These are phyloP conservation scores for Rynchops niger DNA, from an alignment of 2,113 vertebrate genomes.

Conservation along the genomic window DNA sequence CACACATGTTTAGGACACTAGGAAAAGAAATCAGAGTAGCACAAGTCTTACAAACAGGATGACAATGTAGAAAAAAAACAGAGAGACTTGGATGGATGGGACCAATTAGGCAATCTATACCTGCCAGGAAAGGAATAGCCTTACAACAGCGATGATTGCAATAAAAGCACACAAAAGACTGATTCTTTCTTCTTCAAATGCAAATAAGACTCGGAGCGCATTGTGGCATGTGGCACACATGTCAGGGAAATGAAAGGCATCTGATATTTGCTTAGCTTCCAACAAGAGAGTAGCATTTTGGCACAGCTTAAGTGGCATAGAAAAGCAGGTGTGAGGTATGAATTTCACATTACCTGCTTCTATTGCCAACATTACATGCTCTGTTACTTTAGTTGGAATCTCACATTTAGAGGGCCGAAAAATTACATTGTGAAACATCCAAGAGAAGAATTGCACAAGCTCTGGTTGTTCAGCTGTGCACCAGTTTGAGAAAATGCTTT, in stretches of 20 bases:
- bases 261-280: slow-evolving; percentile 47
- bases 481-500: slow-evolving; percentile 1
- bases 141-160: neutral
- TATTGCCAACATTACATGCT: slow-evolving; percentile 17
- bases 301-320: neutral
- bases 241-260: slow-evolving; percentile 36
- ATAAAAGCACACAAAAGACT: slow-evolving; percentile 10
- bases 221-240: slow-evolving; percentile 2
- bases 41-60: neutral
- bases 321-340: slow-evolving; percentile 44
- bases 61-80: neutral
- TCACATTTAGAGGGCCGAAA: neutral
- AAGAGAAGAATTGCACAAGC: neutral
- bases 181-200: slow-evolving; percentile 41
- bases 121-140: neutral
- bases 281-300: slow-evolving; percentile 38
- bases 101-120: neutral
- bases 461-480: neutral
- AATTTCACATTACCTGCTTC: slow-evolving; percentile 56
- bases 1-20: neutral
- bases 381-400: neutral
- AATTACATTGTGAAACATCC: neutral
- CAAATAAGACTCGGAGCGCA: slow-evolving; percentile 24
- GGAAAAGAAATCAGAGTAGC: neutral
- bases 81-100: neutral